A percentile compares a stretch with the other conserved stretches of the same genome.
Evolutionary conservation across 2,888 invertebrate genomes (phyloP).

Genomic region (Mythimna pallens): DNA sequence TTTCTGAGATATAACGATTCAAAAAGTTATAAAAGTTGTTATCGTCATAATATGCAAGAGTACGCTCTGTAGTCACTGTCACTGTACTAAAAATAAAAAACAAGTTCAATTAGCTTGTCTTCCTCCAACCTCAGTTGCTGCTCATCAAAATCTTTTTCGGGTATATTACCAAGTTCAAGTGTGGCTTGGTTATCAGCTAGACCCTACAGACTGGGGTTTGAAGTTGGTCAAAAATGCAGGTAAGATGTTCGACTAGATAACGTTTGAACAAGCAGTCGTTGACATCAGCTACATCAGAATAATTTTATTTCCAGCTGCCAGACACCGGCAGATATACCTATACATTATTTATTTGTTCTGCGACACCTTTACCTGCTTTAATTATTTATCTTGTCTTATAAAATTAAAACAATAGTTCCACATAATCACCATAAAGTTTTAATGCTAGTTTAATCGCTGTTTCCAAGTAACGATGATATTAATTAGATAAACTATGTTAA

Average conservation of each 20-base stretch:
- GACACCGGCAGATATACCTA: conserved; percentile 1
- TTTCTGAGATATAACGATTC: too few species aligned
- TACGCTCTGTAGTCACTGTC: too few species aligned
- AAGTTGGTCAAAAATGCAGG: background rate
- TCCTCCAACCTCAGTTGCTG: too few species aligned
- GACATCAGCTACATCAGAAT: background rate
- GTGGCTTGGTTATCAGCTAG: too few species aligned
- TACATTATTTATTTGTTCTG: conserved; percentile 1
- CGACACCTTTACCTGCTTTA: conserved; percentile 15
- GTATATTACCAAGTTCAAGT: too few species aligned
- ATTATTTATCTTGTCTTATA: background rate
- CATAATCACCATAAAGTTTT: conserved; percentile 10
- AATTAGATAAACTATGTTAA: conserved; percentile 22
- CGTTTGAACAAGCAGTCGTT: background rate
- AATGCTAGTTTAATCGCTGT: conserved; percentile 14
- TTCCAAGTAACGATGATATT: conserved; percentile 12
- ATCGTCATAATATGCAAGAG: too few species aligned
- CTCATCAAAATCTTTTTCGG: too few species aligned
- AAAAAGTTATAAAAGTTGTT: too few species aligned
- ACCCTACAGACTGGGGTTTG: too few species aligned
- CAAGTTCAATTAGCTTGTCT: too few species aligned
- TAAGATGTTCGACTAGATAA: background rate
- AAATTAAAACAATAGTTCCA: conserved; percentile 26
- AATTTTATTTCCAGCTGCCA: conserved; percentile 7
- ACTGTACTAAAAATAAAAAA: too few species aligned